Base-by-base conservation (phyloP, 2,797 vertebrate genomes). In the Catamblyrhynchus diadema region DNA sequence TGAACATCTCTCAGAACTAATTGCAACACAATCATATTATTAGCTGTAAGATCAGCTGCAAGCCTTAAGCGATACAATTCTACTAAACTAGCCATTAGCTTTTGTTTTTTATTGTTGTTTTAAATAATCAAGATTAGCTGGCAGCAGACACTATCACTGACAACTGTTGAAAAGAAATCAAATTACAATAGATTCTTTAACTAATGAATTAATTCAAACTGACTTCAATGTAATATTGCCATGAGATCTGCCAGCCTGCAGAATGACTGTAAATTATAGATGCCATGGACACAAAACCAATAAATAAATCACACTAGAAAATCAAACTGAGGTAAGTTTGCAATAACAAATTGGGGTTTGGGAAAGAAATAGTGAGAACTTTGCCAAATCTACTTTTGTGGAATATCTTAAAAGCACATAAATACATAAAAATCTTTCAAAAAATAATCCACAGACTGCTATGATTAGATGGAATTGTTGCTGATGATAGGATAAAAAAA, bases 81-180 rank as follows among this genome's bases (percentile, higher is more conserved):
- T 62, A 81, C 32, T 95, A 81, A 81, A 51, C 42, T 78, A 93
- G 35, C 35, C 50, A 81, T 92, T 93, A 94, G 57, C 33, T 90
- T 54, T 81, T 84, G 56, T 61, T 80, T 80, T 61, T 73, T 64
- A 19, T 21, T 81, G 18, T 66, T 84, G 42, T 53, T 93, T 93
- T 75, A 84, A 86, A 92, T 94, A 96, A 97, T 94, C 74, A 95
- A 93, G 92, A 93, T 94, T 97, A 94, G 88, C 90, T 92, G 84
- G 39, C 45, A 93, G 50, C n/a, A 95, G 93, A 91, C 30, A 45
- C 56, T 91, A 56, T 78, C 54, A 81, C 23, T 95, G 80, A 69
- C 79, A 94, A 24, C 54, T 60, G 21, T 70, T 86, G 64, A 86
- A 96, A 93, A 65, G 41, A 90, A 94, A 94, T 82, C 16, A 93